These are phyloP conservation scores for Xenops minutus DNA, from an alignment of 2,797 vertebrate genomes.

Conservation along the genomic window DNA sequence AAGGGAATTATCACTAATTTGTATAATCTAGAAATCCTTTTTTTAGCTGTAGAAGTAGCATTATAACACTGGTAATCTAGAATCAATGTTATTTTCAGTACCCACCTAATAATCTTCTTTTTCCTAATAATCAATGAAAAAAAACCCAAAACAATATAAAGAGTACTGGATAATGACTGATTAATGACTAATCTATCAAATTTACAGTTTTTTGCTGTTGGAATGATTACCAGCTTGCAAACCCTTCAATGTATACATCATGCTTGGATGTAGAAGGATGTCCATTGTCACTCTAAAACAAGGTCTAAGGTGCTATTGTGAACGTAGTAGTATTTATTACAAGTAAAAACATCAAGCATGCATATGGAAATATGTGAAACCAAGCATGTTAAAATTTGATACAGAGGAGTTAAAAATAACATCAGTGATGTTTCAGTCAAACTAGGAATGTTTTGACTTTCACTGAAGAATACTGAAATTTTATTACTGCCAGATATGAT, in stretches of 20 bases:
- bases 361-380: background rate
- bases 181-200: background rate
- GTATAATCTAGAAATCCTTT: background rate
- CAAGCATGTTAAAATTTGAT: background rate
- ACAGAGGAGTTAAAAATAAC: background rate
- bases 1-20: background rate
- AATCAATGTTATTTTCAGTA: background rate
- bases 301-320: background rate
- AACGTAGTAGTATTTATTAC: background rate
- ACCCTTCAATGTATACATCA: background rate
- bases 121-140: background rate
- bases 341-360: background rate
- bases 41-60: background rate
- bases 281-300: background rate
- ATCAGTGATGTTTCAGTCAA: background rate
- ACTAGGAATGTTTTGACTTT: background rate
- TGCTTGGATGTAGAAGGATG: background rate
- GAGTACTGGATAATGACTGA: background rate
- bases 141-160: background rate
- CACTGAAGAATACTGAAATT: background rate
- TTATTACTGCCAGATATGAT: background rate
- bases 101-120: background rate
- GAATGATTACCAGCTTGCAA: background rate
- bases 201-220: background rate
- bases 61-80: background rate